Evolutionary conservation across 2,888 invertebrate genomes (phyloP).

Genomic region (Drosophila atroscutellata): DNA sequence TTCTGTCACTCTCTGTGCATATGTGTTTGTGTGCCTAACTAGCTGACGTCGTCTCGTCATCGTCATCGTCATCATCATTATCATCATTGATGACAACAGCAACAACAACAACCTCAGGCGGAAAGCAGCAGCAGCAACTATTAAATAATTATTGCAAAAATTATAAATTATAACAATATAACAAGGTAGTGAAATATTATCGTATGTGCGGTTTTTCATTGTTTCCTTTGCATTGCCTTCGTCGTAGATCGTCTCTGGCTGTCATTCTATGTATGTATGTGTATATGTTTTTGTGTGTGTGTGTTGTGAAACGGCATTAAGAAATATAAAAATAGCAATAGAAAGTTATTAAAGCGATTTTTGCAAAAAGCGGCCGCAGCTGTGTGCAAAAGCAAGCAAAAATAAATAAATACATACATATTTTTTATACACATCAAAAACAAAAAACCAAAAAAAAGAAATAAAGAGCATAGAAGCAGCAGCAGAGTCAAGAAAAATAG

Average conservation of each 20-base stretch:
- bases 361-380: slow-evolving; percentile 49
- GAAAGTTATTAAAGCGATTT: slow-evolving; percentile 77
- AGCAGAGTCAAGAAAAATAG: slow-evolving; percentile 71
- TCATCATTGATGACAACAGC: slow-evolving; percentile 28
- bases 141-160: slow-evolving; percentile 48
- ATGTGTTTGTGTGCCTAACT: slow-evolving; percentile 51
- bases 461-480: slow-evolving; percentile 33
- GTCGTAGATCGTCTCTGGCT: slow-evolving; percentile 34
- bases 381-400: slow-evolving; percentile 48
- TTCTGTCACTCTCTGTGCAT: slow-evolving; percentile 33
- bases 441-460: slow-evolving; percentile 22
- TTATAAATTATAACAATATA: slow-evolving; percentile 50
- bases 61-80: slow-evolving; percentile 40
- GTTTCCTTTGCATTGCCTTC: slow-evolving; percentile 41
- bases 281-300: slow-evolving; percentile 1
- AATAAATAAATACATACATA: slow-evolving; percentile 36
- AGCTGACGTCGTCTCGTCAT: slow-evolving; percentile 61
- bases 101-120: slow-evolving; percentile 9
- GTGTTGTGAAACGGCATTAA: slow-evolving; percentile 47
- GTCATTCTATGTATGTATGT: slow-evolving; percentile 29
- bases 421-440: slow-evolving; percentile 37
- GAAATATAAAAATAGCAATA: slow-evolving; percentile 78
- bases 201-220: slow-evolving; percentile 59
- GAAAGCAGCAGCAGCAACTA: slow-evolving; percentile 21
- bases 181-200: slow-evolving; percentile 66